Evolutionary conservation across 53 echinoderm and acorn worm species (phyloP), one percentile per base, ranked within the genome.

Genomic region (Echinometra lucunter): DNA sequence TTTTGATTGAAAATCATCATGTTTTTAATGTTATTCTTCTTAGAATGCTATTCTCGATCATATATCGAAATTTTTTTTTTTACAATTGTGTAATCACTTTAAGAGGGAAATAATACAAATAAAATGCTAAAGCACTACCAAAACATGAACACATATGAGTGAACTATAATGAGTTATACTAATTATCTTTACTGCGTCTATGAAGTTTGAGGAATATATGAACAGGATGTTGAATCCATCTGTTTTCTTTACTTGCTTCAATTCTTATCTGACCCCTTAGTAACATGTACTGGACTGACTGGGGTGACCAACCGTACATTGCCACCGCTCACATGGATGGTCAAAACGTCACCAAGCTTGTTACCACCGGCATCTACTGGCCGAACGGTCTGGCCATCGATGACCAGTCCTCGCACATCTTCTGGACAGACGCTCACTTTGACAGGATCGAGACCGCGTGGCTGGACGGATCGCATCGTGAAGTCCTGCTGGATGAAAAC

Each of bases 321-420:
- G 85, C 95, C 18, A 66, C 94, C 0, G 97, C 96, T 30, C 83
- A 95, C 81, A 98, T 98, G 98, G 96, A 98, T 49, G 98, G 98
- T 5, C 58, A 16, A 2, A 91, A 97, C 88, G 42, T 66, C 1
- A 32, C 17, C 8, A 17, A 3, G 35, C 32, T 98, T 2, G 66
- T 97, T 30, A 69, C 28, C 34, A 90, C 74, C 6, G 96, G 96
- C 32, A 23, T 98, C 38, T 96, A 98, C 95, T 98, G 98, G 98
- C 98, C 98, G 1, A 98, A 98, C 75, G 98, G 98, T 2, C 96
- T 98, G 88, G 82, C 97, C 74, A 97, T 98, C n/a, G 98, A 98
- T 63, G 97, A 98, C 82, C 94, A 95, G 89, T 96, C 95, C 3
- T 91, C 94, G 42, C 95, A 92, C 34, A 58, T 98, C 57, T 98